Conservation (phyloP, 2,113 vertebrate genomes). For the Sebastes fasciatus region DNA sequence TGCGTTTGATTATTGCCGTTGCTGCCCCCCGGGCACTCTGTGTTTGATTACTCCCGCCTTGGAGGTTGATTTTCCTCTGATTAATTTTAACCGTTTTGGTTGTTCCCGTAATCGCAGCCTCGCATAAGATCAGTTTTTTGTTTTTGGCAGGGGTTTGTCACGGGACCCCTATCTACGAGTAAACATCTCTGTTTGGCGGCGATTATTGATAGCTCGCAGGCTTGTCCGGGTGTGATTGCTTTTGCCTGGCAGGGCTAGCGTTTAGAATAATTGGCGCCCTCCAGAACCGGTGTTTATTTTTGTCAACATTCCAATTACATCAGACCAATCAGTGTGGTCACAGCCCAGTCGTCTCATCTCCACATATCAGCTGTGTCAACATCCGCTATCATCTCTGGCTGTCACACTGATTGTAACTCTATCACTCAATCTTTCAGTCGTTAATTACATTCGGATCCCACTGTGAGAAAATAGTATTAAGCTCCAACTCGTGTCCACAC, state of each 20-base stretch:
- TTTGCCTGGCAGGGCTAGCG: slow-evolving; percentile 54
- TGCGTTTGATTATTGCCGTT: slow-evolving; percentile 41
- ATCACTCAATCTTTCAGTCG: slow-evolving; percentile 71
- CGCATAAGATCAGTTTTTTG: slow-evolving; percentile 44
- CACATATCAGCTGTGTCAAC: slow-evolving; percentile 78
- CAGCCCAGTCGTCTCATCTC: slow-evolving; percentile 75
- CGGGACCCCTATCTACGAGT: slow-evolving; percentile 64
- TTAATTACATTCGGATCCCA: slow-evolving; percentile 69
- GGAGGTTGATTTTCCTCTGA: slow-evolving; percentile 61
- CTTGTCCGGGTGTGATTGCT: slow-evolving; percentile 67
- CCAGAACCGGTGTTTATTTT: slow-evolving; percentile 76
- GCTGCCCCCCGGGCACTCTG: slow-evolving; percentile 40
- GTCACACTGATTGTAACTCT: slow-evolving; percentile 75
- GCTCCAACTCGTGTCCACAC: slow-evolving; percentile 37
- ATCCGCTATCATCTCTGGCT: slow-evolving; percentile 70
- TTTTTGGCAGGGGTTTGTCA: slow-evolving; percentile 53
- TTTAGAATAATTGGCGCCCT: slow-evolving; percentile 72
- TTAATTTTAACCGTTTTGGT: slow-evolving; percentile 55
- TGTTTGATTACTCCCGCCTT: slow-evolving; percentile 66
- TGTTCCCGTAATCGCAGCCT: slow-evolving; percentile 40
- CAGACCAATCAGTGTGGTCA: slow-evolving; percentile 79
- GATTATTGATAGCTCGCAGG: slow-evolving; percentile 68
- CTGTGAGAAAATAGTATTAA: slow-evolving; percentile 63
- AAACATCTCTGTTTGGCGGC: slow-evolving; percentile 70
- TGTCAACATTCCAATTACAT: slow-evolving; percentile 80